Percentiles rank a stretch among this genome's conserved stretches.
Evolutionary conservation across 2,888 invertebrate genomes (phyloP).

Genomic region (Amblyjoppa fuscipennis): DNA sequence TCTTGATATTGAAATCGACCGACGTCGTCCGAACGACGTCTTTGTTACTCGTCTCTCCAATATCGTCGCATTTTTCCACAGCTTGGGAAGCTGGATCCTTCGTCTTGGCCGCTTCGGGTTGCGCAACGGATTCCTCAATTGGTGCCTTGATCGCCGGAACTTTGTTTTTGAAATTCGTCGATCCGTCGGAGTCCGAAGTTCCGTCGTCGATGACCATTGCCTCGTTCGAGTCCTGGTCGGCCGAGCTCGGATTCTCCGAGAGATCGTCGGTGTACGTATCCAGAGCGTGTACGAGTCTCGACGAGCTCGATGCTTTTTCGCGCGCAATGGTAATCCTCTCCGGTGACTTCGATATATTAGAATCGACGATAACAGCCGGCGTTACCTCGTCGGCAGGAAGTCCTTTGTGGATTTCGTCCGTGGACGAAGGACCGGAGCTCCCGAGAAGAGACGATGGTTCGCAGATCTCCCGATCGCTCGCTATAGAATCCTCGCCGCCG

Average conservation of each 20-base stretch:
- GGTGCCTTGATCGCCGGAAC: slow-evolving; percentile 34
- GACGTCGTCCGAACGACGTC: not conserved
- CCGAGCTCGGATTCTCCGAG: slow-evolving; percentile 71
- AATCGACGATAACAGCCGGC: slow-evolving; percentile 66
- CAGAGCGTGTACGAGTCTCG: slow-evolving; percentile 60
- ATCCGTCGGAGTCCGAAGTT: slow-evolving; percentile 72
- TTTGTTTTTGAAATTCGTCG: slow-evolving; percentile 59
- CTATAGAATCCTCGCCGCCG: slow-evolving; percentile 52
- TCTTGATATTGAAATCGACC: slow-evolving; percentile 1
- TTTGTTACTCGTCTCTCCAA: slow-evolving; percentile 1
- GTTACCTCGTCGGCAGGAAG: slow-evolving; percentile 38
- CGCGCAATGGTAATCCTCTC: slow-evolving; percentile 64
- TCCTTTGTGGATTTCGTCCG: slow-evolving; percentile 23
- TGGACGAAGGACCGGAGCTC: slow-evolving; percentile 21
- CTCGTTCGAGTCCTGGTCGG: slow-evolving; percentile 74
- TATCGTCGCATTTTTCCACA: slow-evolving; percentile 13
- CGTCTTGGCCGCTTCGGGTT: slow-evolving; percentile 44
- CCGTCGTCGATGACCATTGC: slow-evolving; percentile 76
- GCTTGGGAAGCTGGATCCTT: slow-evolving; percentile 8
- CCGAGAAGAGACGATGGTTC: slow-evolving; percentile 41
- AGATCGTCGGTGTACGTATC: slow-evolving; percentile 71
- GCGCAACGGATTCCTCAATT: slow-evolving; percentile 51
- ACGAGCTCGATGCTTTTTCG: slow-evolving; percentile 47
- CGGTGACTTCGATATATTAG: slow-evolving; percentile 66
- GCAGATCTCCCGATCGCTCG: slow-evolving; percentile 45